Evolutionary conservation across 2,888 invertebrate species (phyloP).

Genomic region (Tetranychus truncatus): DNA sequence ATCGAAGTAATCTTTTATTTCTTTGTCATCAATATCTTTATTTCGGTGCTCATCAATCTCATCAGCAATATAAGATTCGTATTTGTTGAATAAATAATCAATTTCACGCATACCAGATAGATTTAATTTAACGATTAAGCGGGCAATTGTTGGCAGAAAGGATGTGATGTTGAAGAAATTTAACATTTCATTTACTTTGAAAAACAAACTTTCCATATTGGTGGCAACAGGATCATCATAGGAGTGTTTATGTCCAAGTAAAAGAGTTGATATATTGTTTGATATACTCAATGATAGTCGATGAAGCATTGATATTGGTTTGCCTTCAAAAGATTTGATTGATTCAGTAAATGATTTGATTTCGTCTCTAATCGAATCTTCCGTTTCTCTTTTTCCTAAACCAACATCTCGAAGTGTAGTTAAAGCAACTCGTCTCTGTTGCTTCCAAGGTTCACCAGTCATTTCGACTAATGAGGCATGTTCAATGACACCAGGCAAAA

Average conservation of each 20-base stretch:
- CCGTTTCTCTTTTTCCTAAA: background rate
- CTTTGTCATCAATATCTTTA: background rate
- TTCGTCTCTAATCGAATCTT: background rate
- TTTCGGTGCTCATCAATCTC: background rate
- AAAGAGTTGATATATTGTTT: conserved; percentile 3
- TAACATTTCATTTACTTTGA: background rate
- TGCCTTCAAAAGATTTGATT: background rate
- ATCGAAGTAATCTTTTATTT: background rate
- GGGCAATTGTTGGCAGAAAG: no score
- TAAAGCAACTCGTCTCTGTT: background rate
- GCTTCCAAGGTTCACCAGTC: background rate
- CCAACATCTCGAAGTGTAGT: background rate
- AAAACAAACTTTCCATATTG: background rate
- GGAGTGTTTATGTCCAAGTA: background rate
- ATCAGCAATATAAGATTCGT: background rate
- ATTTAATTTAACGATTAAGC: no score
- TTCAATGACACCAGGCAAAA: background rate
- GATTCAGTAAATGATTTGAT: background rate
- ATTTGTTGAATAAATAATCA: no score
- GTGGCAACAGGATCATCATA: background rate
- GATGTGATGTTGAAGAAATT: background rate
- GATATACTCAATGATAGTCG: background rate
- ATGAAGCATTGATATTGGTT: background rate
- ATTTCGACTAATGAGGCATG: background rate
- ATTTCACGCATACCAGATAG: no score